phyloP scores from a whole-genome alignment of 2,113 vertebrate species.

The Axis porcinus region DNA sequence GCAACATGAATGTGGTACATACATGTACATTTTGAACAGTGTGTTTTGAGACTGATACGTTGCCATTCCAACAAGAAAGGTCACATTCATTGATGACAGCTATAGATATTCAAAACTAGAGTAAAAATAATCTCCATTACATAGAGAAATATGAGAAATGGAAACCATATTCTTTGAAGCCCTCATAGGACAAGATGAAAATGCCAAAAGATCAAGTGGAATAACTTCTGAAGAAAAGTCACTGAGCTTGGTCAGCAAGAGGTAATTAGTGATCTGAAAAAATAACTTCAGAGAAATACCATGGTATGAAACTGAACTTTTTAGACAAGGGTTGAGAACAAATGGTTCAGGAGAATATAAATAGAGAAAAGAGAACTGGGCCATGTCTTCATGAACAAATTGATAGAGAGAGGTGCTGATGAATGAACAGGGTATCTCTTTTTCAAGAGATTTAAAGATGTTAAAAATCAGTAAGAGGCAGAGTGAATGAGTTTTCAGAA shows the following conservation, averaged over 20 bases:
- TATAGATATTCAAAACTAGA: neutral
- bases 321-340: neutral
- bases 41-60: neutral
- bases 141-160: neutral
- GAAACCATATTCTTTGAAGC: neutral
- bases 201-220: neutral
- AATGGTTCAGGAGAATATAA: neutral
- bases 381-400: neutral
- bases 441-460: neutral
- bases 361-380: neutral
- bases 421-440: neutral
- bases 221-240: constrained; percentile 19
- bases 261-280: neutral
- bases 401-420: neutral
- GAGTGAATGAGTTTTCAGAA: neutral
- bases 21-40: neutral
- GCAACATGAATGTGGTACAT: neutral
- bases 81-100: neutral
- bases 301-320: neutral
- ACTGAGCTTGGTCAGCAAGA: neutral
- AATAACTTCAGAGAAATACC: neutral
- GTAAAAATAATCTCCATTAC: neutral
- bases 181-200: neutral
- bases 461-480: neutral
- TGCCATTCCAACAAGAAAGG: neutral